Conservation (phyloP, 2,113 vertebrate genomes). For the Agapornis roseicollis region DNA sequence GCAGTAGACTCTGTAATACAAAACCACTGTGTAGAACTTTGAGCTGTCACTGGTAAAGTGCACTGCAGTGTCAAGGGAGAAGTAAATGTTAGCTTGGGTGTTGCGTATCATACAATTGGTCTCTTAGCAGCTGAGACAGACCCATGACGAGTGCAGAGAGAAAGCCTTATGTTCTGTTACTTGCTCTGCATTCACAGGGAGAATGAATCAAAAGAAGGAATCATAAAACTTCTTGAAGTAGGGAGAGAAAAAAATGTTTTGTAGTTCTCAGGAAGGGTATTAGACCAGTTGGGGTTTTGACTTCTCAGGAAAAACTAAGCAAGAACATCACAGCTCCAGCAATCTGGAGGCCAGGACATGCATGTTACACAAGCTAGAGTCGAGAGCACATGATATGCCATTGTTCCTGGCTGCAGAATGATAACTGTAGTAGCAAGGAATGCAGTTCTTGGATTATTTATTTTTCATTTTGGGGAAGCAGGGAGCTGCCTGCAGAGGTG, state of each 20-base stretch:
- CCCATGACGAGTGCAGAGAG: rapidly evolving
- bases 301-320: not conserved
- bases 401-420: not conserved
- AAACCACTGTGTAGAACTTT: not conserved
- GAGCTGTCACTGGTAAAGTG: not conserved
- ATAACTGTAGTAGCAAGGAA: not conserved
- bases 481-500: not conserved
- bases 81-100: not conserved
- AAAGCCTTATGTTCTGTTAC: not conserved
- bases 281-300: not conserved
- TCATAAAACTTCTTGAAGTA: not conserved
- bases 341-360: not conserved
- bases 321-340: not conserved
- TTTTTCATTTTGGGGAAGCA: not conserved
- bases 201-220: not conserved
- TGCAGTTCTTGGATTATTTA: not conserved
- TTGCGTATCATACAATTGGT: not conserved
- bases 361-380: not conserved
- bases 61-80: not conserved
- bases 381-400: rapidly evolving
- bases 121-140: not conserved
- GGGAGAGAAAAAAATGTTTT: not conserved
- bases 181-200: not conserved
- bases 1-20: not conserved
- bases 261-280: not conserved